These are phyloP conservation scores for Tricholaema leucomelas DNA, from an alignment of 2,113 vertebrate genomes.

Conservation along the genomic window DNA sequence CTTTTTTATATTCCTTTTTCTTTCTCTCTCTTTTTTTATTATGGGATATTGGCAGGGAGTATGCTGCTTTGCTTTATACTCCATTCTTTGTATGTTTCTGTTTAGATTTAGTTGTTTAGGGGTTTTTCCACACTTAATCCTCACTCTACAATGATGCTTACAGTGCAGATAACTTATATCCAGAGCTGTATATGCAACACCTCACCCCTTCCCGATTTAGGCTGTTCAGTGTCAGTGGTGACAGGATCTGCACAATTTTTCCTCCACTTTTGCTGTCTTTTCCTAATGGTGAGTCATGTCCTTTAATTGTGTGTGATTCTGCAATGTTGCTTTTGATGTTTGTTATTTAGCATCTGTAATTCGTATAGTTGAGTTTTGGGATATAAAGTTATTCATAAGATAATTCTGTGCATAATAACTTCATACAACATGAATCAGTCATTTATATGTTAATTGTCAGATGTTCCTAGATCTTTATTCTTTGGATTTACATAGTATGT, in stretches of 20 bases:
- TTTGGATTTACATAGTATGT: background rate
- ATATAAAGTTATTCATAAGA: background rate
- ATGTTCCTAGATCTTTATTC: background rate
- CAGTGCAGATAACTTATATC: background rate
- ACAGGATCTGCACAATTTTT: background rate
- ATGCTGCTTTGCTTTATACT: background rate
- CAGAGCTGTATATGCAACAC: background rate
- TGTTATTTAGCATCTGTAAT: background rate
- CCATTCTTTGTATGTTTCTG: background rate
- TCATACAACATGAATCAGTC: background rate
- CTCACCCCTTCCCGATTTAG: too few species aligned
- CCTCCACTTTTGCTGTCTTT: background rate
- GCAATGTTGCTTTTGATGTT: background rate
- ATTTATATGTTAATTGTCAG: background rate
- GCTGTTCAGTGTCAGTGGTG: background rate
- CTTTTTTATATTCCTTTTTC: background rate
- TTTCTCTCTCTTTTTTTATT: background rate
- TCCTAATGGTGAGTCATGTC: background rate
- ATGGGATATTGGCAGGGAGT: background rate
- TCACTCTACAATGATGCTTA: background rate
- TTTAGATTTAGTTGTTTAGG: background rate
- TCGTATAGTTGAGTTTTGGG: background rate
- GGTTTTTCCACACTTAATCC: background rate
- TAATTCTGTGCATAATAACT: background rate
- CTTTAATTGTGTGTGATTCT: background rate